Evolutionary conservation across 2,888 invertebrate species (phyloP).

Genomic region (Gymnosoma rotundatum): DNA sequence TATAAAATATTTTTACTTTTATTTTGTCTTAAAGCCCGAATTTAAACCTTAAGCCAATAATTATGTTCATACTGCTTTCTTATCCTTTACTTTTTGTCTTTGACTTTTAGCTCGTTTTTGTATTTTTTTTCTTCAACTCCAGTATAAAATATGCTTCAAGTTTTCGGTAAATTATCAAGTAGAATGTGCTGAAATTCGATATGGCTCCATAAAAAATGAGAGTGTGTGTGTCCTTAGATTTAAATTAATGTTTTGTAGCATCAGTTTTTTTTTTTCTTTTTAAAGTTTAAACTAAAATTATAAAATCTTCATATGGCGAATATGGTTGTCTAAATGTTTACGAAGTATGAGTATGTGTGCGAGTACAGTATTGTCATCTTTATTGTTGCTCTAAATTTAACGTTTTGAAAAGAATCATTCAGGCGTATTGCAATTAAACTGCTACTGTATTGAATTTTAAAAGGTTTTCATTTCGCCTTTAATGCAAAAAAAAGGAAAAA

Average conservation of each 20-base stretch:
- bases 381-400: constrained; percentile 62
- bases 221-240: constrained; percentile 63
- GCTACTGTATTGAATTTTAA: constrained; percentile 69
- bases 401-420: constrained; percentile 66
- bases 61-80: constrained; percentile 31
- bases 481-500: constrained; percentile 42
- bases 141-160: constrained; percentile 1
- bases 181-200: constrained; percentile 68
- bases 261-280: constrained; percentile 16
- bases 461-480: constrained; percentile 63
- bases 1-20: constrained; percentile 38
- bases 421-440: constrained; percentile 67
- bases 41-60: constrained; percentile 35
- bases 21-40: constrained; percentile 40
- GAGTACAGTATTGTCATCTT: constrained; percentile 56
- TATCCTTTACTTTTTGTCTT: constrained; percentile 33
- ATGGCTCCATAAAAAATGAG: constrained; percentile 58
- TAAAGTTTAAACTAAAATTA: constrained; percentile 25
- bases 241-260: constrained; percentile 61
- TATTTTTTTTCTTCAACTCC: constrained; percentile 2
- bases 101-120: not conserved
- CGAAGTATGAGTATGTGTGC: not conserved
- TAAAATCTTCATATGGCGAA: constrained; percentile 38
- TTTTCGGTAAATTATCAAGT: constrained; percentile 48
- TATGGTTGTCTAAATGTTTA: constrained; percentile 5